Base-by-base conservation (phyloP, 2,888 invertebrate genomes). In the Idaea dimidiata region DNA sequence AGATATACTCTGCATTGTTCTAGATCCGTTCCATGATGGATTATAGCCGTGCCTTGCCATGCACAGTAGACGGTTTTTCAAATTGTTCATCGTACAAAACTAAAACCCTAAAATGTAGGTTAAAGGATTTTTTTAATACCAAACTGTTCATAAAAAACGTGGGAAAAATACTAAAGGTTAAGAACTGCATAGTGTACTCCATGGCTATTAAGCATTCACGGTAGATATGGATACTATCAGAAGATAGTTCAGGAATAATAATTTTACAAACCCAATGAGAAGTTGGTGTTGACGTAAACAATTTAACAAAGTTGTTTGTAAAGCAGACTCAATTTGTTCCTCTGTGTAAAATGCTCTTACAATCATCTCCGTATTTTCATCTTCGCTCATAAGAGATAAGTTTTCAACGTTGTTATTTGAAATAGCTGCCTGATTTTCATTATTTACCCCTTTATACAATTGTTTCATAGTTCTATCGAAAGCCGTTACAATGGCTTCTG, bases 261-360 rank as follows among this genome's bases (percentile, higher is more conserved):
- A 24, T 43, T 58, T 53, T 64, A 81, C 82, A 74, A 72, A 91
- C 91, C 81, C 80, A 65, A 91, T 88, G 14, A 91, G 77, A 58
- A 84, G 60, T 72, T 91, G 91, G 70, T 92, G 91, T 74, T 92
- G 92, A n/a, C 75, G 80, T 72, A 91, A 80, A 73, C 88, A 91
- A 68, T 74, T 81, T 65, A 73, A 77, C 57, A 91, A 72, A 32
- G 82, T 78, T 55, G 69, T 77, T 73, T 87, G 80, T 65, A 91
- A 72, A 14, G 84, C 84, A 16, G 67, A 70, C 68, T 88, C 86
- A 64, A 91, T 86, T 74, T 88, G 79, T 70, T 79, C 62, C 58
- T 81, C 72, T 1, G 81, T 72, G 60, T 80, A 80, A 72, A 80
- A 80, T 43, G 70, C 68, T 69, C 72, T 75, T 5, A 88, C 82